Evolutionary conservation across 2,888 invertebrate genomes (phyloP).

Genomic region (Diabrotica balteata): DNA sequence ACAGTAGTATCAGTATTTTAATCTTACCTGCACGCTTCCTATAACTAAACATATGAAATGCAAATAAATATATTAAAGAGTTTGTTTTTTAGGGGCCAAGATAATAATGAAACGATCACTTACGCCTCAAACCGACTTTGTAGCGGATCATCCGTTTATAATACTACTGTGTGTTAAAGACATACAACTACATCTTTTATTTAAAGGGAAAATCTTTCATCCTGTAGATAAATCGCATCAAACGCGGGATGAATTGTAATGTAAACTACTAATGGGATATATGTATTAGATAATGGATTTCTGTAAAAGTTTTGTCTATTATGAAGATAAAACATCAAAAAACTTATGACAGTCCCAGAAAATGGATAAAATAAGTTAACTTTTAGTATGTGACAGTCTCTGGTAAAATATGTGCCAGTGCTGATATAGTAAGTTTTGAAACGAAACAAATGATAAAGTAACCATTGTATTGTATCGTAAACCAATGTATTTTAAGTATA

Average conservation of each 20-base stretch:
- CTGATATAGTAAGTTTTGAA: too few relatives aligned
- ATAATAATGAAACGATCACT: conserved; percentile 35
- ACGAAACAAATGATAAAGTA: too few relatives aligned
- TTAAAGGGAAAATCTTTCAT: conserved; percentile 32
- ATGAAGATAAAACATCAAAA: too few relatives aligned
- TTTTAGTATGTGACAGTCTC: too few relatives aligned
- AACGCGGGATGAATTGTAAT: conserved; percentile 36
- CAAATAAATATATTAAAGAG: conserved; percentile 7
- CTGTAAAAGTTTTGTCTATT: too few relatives aligned
- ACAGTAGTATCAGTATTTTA: neutral
- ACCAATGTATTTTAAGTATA: too few relatives aligned
- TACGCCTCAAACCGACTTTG: conserved; percentile 36
- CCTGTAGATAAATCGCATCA: neutral
- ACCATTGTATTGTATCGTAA: too few relatives aligned
- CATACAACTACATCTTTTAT: conserved; percentile 22
- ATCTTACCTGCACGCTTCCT: conserved; percentile 1
- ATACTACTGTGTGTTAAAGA: conserved; percentile 32
- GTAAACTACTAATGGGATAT: too few relatives aligned
- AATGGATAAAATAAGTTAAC: too few relatives aligned
- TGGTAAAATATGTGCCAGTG: too few relatives aligned
- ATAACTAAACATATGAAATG: neutral
- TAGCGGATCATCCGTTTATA: conserved; percentile 49
- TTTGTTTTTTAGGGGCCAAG: conserved; percentile 34
- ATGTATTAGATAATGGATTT: too few relatives aligned
- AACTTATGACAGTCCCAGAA: too few relatives aligned